Evolutionary conservation across 2,113 vertebrate genomes (phyloP), one percentile per base, ranked within the genome.

Genomic region (Dipodomys merriami): DNA sequence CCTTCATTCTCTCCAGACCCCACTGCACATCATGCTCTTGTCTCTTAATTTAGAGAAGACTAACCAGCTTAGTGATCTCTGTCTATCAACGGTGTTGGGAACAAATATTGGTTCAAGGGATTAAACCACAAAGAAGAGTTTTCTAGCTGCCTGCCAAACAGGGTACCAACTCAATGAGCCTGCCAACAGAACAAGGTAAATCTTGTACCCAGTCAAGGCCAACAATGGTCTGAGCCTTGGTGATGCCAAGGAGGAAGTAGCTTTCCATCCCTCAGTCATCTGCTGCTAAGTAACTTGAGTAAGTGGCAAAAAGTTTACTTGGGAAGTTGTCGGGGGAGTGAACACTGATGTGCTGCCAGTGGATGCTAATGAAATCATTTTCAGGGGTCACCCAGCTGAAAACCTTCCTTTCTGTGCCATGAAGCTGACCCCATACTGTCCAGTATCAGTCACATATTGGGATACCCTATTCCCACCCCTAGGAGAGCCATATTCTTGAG

Each of bases 151-250:
- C 62, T 80, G 88, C 93, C 94, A 94, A 96, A 76, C n/a, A 68
- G 82, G 87, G 46, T 88, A 83, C 64, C 23, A 0, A 39, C 78
- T 85, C 60, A 86, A n/a, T 23, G 29, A 79, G 78, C 88, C 84
- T 97, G 94, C 95, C 94, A 96, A 35, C 15, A 73, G 65, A 67
- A 64, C 83, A 93, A 80, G 82, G 83, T 96, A 93, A 97, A 95
- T 96, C 95, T 89, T 96, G 77, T 94, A 86, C 89, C 78, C 91
- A 91, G 93, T 95, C 95, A 96, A 92, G 86, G 93, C 16, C 83
- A 49, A 97, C 93, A 96, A 93, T 90, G 49, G 29, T 19, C 11
- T 22, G 2, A 76, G 64, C n/a, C 71, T 86, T 90, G 60, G 65
- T 88, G 22, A 30, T 74, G 82, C 94, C 86, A 71, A 71, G 81